Evolutionary conservation across 2,888 invertebrate genomes (phyloP).

Genomic region (Hirtodrosophila duncani): DNA sequence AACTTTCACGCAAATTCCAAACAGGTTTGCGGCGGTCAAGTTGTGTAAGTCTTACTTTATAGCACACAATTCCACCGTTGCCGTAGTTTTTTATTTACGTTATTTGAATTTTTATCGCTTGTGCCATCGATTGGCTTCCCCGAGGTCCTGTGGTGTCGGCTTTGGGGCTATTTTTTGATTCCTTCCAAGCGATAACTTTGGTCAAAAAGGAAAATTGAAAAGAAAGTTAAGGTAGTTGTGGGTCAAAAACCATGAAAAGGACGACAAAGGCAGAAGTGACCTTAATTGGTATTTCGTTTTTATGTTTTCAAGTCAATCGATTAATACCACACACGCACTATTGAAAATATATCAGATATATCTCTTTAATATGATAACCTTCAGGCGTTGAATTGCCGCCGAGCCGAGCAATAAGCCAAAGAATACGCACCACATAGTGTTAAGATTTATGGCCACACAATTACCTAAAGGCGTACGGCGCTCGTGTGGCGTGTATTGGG

Average conservation of each 20-base stretch:
- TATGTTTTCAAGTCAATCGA: conserved; percentile 40
- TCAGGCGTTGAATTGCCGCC: conserved; percentile 35
- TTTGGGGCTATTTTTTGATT: conserved; percentile 40
- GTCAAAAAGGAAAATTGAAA: conserved; percentile 58
- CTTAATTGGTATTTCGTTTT: conserved; percentile 52
- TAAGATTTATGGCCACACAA: conserved; percentile 61
- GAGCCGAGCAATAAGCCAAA: conserved; percentile 30
- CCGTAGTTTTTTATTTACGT: conserved; percentile 30
- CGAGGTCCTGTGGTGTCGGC: neutral
- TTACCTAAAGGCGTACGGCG: conserved; percentile 36
- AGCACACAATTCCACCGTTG: conserved; percentile 11
- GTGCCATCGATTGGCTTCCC: conserved; percentile 26
- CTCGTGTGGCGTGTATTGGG: too few relatives aligned
- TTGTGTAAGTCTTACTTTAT: conserved; percentile 31
- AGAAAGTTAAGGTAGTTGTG: conserved; percentile 64
- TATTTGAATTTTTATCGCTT: conserved; percentile 65
- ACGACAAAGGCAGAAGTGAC: conserved; percentile 40
- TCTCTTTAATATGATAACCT: conserved; percentile 36
- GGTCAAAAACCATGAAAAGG: too few relatives aligned
- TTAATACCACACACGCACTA: conserved; percentile 22
- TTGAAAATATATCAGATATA: conserved; percentile 19
- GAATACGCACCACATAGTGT: conserved; percentile 23
- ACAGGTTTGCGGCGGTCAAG: conserved; percentile 24
- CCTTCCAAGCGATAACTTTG: conserved; percentile 56
- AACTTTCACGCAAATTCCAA: conserved; percentile 39